A percentile compares a stretch with the other conserved stretches of the same genome.
phyloP scores from a whole-genome alignment of 2,113 vertebrate species.

The Salvelinus sp. region DNA sequence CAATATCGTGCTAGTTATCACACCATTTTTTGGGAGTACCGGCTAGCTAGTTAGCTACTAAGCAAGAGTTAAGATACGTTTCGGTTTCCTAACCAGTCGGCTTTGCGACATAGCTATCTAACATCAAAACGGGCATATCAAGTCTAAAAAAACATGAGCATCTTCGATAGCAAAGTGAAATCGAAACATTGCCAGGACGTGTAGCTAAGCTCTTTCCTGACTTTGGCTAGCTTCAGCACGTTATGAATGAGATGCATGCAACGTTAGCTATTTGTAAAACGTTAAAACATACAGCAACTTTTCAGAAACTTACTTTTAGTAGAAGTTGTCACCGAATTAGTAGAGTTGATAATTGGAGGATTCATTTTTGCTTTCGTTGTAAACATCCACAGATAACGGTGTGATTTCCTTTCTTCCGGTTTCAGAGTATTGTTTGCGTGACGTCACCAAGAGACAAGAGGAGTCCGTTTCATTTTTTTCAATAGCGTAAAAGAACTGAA shows the following conservation, averaged over 20 bases:
- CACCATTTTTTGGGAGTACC: too few species aligned
- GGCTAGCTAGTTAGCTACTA: too few species aligned
- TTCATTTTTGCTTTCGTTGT: constrained; percentile 43
- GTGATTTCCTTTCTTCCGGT: constrained; percentile 38
- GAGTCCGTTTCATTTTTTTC: neutral
- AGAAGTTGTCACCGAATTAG: constrained; percentile 56
- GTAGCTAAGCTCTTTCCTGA: neutral
- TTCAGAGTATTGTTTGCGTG: neutral
- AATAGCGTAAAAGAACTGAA: too few species aligned
- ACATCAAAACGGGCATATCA: too few species aligned
- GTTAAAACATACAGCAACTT: too few species aligned
- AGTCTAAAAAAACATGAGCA: too few species aligned
- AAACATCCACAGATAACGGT: constrained; percentile 1
- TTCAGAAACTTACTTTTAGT: constrained; percentile 49
- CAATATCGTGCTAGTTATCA: too few species aligned
- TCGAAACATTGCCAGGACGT: too few species aligned
- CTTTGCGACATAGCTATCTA: too few species aligned
- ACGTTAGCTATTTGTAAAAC: neutral
- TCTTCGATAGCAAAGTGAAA: too few species aligned
- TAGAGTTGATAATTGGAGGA: constrained; percentile 51
- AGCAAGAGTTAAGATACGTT: too few species aligned
- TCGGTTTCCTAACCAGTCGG: too few species aligned
- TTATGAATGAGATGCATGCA: neutral
- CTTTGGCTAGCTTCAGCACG: neutral
- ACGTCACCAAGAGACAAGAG: constrained; percentile 17